Percentiles rank a stretch among this genome's conserved stretches.
Conservation (phyloP, 2,888 invertebrate species). For the Muscina levida region DNA sequence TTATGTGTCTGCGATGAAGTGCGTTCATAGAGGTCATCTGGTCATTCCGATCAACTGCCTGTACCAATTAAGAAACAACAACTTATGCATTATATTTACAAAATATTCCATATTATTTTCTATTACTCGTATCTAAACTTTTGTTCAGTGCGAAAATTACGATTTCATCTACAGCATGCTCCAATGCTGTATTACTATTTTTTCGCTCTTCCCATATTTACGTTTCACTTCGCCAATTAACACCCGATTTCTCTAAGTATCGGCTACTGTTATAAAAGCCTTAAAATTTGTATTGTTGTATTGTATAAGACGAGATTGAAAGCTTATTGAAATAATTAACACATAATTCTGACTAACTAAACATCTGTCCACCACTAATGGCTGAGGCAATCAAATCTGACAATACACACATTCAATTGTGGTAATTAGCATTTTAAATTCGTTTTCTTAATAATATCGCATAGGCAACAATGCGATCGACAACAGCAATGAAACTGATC, state of each 20-base stretch:
- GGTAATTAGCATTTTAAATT: conserved; percentile 49
- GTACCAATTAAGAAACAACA: no score
- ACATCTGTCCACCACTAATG: conserved; percentile 37
- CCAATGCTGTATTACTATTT: no score
- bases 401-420: conserved; percentile 30
- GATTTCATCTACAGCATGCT: no score
- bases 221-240: no score
- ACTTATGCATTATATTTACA: no score
- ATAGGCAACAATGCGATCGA: background rate
- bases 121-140: no score
- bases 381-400: background rate
- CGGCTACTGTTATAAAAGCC: background rate
- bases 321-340: conserved; percentile 38
- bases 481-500: background rate
- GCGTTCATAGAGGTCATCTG: no score
- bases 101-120: no score
- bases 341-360: conserved; percentile 51
- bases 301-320: conserved; percentile 2
- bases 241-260: background rate
- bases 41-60: no score
- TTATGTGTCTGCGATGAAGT: no score
- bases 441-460: conserved; percentile 41
- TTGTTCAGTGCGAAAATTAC: no score
- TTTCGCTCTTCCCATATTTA: no score
- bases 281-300: background rate